These are phyloP conservation scores for Dermolepida albohirtum DNA, from an alignment of 2,888 invertebrate species.

Conservation along the genomic window DNA sequence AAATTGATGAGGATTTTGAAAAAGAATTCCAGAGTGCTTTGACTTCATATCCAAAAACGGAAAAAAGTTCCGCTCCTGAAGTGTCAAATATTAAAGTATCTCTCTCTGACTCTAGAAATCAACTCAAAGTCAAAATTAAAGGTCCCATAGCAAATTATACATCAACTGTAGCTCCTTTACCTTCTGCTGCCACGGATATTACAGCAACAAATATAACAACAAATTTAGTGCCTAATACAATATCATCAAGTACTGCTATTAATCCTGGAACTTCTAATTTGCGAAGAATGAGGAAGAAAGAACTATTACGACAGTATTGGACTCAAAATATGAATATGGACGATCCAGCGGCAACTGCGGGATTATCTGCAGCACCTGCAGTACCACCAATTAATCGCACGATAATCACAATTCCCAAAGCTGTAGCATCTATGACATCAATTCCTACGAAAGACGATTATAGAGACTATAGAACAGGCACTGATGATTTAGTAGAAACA, in stretches of 20 bases:
- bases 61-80: constrained; percentile 64
- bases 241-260: constrained; percentile 52
- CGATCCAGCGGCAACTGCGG: constrained; percentile 69
- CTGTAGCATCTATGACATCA: constrained; percentile 88
- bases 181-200: constrained; percentile 68
- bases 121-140: constrained; percentile 90
- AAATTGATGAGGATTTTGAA: constrained; percentile 84
- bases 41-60: constrained; percentile 68
- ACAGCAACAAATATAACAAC: constrained; percentile 65
- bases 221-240: constrained; percentile 65
- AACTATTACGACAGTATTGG: constrained; percentile 85
- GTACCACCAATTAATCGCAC: constrained; percentile 74
- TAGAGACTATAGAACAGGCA: constrained; percentile 67
- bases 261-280: constrained; percentile 78
- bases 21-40: constrained; percentile 79
- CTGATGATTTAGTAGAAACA: constrained; percentile 69
- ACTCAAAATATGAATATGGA: constrained; percentile 88
- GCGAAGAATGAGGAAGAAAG: constrained; percentile 90
- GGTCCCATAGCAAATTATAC: constrained; percentile 86
- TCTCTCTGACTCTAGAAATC: constrained; percentile 84
- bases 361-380: constrained; percentile 70
- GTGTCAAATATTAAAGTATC: constrained; percentile 76
- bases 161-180: constrained; percentile 70
- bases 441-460: constrained; percentile 90
- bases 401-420: constrained; percentile 87